These are phyloP conservation scores for Limnodromus scolopaceus DNA, from an alignment of 2,797 vertebrate species.

Conservation along the genomic window DNA sequence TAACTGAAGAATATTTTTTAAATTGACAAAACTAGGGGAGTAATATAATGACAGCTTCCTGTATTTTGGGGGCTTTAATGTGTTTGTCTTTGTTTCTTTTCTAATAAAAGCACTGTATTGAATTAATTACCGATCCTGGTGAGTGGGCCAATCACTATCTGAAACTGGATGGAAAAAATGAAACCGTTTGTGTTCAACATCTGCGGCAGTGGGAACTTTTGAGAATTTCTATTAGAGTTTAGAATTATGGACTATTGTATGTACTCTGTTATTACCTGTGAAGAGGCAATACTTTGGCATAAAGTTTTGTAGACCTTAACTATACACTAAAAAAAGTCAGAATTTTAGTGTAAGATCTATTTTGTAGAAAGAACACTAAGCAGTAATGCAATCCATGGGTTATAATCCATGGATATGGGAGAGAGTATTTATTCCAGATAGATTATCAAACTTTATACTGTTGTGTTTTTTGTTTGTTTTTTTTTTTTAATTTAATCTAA, in stretches of 20 bases:
- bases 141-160: not conserved
- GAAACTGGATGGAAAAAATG: not conserved
- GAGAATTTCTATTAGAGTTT: not conserved
- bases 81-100: not conserved
- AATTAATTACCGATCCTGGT: not conserved
- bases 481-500: not conserved
- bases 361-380: not conserved
- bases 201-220: not conserved
- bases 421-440: not conserved
- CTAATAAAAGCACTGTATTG: not conserved
- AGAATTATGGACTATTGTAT: not conserved
- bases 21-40: not conserved
- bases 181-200: not conserved
- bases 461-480: too few relatives aligned
- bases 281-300: not conserved
- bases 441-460: not conserved
- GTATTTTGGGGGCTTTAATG: rapidly evolving
- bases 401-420: not conserved
- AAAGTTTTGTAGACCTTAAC: not conserved
- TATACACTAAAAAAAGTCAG: not conserved
- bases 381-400: not conserved
- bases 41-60: not conserved
- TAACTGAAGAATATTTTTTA: not conserved
- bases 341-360: not conserved
- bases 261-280: not conserved